These are phyloP conservation scores for Drepana falcataria DNA, from an alignment of 2,888 invertebrate genomes.

Conservation along the genomic window DNA sequence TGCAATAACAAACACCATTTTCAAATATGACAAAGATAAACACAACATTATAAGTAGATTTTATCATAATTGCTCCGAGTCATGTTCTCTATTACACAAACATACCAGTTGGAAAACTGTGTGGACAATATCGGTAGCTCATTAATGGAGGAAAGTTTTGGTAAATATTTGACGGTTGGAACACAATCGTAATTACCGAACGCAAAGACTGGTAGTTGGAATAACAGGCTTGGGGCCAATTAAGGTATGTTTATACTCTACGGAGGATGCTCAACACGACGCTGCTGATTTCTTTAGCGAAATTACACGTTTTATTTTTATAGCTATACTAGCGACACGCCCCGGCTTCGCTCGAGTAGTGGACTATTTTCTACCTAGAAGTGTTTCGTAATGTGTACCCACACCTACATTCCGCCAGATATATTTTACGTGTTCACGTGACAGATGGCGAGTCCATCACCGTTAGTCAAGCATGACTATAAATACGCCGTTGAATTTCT, in stretches of 20 bases:
- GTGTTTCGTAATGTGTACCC: no score
- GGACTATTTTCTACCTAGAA: no score
- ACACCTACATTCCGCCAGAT: no score
- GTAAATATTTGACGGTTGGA: conserved; percentile 69
- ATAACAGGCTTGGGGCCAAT: conserved; percentile 41
- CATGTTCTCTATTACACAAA: conserved; percentile 62
- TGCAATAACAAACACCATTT: conserved; percentile 58
- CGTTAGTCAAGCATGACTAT: no score
- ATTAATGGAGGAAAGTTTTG: conserved; percentile 73
- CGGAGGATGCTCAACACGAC: conserved; percentile 17
- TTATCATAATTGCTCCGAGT: conserved; percentile 52
- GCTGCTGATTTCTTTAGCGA: no score
- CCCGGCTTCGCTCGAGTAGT: no score
- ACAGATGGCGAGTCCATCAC: no score
- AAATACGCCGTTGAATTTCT: no score
- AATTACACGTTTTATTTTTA: no score
- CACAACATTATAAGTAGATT: conserved; percentile 46
- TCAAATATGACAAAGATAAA: conserved; percentile 48
- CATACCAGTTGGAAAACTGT: conserved; percentile 50
- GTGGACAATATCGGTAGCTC: conserved; percentile 67
- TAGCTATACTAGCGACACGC: no score
- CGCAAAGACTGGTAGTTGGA: conserved; percentile 73
- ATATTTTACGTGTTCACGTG: no score
- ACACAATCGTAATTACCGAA: conserved; percentile 63
- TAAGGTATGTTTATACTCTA: conserved; percentile 22